Percentiles rank a stretch among this genome's conserved stretches.
Evolutionary conservation across 2,113 vertebrate genomes (phyloP).

Genomic region (Rattus norvegicus): DNA sequence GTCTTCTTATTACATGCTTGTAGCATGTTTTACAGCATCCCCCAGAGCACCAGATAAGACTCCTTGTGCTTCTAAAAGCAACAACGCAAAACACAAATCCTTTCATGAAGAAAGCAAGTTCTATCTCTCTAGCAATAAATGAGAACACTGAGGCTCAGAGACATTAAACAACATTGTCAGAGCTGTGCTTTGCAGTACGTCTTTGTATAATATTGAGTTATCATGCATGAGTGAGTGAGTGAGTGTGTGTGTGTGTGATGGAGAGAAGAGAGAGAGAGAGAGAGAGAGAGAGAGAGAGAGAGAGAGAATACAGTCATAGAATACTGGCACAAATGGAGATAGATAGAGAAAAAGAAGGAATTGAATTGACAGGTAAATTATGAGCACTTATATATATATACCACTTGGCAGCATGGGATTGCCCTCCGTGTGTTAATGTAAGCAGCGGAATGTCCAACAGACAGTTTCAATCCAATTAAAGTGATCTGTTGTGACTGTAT

Average conservation of each 20-base stretch:
- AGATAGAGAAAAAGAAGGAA: constrained; percentile 7
- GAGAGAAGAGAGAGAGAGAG: neutral
- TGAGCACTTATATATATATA: neutral
- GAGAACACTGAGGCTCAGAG: neutral
- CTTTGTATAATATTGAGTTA: neutral
- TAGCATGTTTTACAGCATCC: neutral
- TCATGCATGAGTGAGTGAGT: neutral
- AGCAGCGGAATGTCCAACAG: constrained; percentile 40
- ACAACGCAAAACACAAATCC: neutral
- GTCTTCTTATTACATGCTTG: neutral
- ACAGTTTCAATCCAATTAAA: constrained; percentile 72
- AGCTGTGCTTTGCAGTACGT: neutral
- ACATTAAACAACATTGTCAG: neutral
- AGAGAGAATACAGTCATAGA: neutral
- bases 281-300: neutral
- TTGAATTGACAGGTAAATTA: constrained; percentile 56
- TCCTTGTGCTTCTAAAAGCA: constrained; percentile 25
- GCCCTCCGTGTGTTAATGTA: constrained; percentile 17
- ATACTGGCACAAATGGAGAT: constrained; percentile 22
- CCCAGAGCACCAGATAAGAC: neutral
- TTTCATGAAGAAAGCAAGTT: neutral
- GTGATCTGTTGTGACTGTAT: constrained; percentile 65
- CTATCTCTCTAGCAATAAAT: neutral
- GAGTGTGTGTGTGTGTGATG: neutral
- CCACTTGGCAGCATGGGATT: constrained; percentile 44